Percentiles rank a stretch among this genome's conserved stretches.
These are phyloP conservation scores for Crotalus horridus DNA, from an alignment of 2,113 vertebrate species.

Conservation along the genomic window DNA sequence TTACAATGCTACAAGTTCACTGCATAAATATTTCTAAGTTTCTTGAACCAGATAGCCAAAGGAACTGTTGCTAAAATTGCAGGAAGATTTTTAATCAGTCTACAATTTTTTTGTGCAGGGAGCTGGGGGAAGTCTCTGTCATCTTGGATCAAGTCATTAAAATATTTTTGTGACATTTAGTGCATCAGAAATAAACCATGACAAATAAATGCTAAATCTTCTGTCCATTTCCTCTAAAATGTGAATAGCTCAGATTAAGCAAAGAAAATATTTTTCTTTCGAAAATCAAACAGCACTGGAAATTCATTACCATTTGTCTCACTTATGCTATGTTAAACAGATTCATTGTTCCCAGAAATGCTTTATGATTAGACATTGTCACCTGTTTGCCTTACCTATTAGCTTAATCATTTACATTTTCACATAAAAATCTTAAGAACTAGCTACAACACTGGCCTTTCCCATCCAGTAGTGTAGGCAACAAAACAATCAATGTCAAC, in stretches of 20 bases:
- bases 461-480: no score
- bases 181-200: neutral
- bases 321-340: neutral
- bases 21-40: neutral
- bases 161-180: neutral
- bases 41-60: neutral
- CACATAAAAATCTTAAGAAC: neutral
- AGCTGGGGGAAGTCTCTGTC: neutral
- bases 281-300: neutral
- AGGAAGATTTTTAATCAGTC: neutral
- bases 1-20: neutral
- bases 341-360: conserved; percentile 5
- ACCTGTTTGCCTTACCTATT: neutral
- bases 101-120: neutral
- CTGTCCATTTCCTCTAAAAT: neutral
- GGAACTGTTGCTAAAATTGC: neutral
- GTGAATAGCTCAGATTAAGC: neutral
- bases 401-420: neutral
- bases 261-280: conserved; percentile 3
- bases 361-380: neutral
- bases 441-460: neutral
- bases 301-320: neutral
- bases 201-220: conserved; percentile 5
- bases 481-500: neutral
- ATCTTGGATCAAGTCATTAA: neutral